Base-by-base conservation (phyloP, 1,140 invertebrate genomes). In the Zaprionus nigranus region DNA sequence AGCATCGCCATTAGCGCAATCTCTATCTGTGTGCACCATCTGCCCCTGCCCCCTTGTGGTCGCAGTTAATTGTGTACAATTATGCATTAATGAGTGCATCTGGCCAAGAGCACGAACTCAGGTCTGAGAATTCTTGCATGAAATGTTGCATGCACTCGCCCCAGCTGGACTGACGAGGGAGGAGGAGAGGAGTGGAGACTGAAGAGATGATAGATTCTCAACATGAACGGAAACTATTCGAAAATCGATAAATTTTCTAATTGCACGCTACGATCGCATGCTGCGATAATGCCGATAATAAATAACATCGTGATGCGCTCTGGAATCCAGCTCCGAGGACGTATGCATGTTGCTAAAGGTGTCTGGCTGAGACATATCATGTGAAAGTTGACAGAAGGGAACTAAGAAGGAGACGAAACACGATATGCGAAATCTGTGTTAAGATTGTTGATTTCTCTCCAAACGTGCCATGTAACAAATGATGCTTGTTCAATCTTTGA, bases 81-180 rank as follows among this genome's bases (percentile, higher is more conserved):
- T 87, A 87, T 84, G 85, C 84, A 87, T 87, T 87, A 88, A 87
- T 87, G 84, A 84, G 83, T 88, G 84, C 81, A 88, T 87, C 75
- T 87, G 84, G 84, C 81, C 83, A 68, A 88, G 75, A 87, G 84
- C 84, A 87, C 84, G 84, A 88, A 84, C 79, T 83, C 83, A 87
- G 82, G 80, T 80, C 82, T 80, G 61, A 82, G 80, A 88, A 88
- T 88, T 78, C 78, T 87, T 83, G 80, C 83, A 87, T 88, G 84
- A 88, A 88, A 84, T 64, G 84, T 87, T 87, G 84, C 84, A 84
- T 87, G 84, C 68, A 66, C 46, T 57, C 15, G 17, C 49, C 22
- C 49, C 22, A 66, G 61, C 7, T 40, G 38, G 9, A 40, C n/a
- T 7, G 15, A 17, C n/a, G n/a, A n/a, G n/a, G n/a, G n/a, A n/a